Percentiles rank a stretch among this genome's conserved stretches.
Evolutionary conservation across 2,113 vertebrate species (phyloP).

Genomic region (Chelonoidis abingdonii): DNA sequence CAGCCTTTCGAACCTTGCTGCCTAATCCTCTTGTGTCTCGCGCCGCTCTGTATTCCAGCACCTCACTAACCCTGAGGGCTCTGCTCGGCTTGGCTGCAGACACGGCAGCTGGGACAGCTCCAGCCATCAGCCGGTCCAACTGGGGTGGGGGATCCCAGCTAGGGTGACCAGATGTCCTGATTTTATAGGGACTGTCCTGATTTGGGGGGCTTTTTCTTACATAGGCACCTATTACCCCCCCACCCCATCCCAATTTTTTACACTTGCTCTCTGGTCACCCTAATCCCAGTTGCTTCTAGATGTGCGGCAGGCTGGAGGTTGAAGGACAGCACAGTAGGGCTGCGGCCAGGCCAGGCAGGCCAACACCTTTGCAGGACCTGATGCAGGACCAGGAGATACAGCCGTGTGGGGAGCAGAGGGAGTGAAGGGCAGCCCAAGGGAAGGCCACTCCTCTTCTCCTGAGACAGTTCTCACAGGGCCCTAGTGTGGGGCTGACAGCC

Average conservation of each 20-base stretch:
- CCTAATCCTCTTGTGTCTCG: constrained; percentile 25
- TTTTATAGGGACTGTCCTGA: too few relatives aligned
- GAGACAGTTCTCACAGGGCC: neutral
- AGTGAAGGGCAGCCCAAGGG: neutral
- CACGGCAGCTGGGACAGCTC: rapidly evolving
- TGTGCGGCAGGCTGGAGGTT: neutral
- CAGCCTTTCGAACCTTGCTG: neutral
- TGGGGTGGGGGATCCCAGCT: neutral
- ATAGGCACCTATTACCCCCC: too few relatives aligned
- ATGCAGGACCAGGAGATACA: neutral
- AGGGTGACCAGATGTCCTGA: too few relatives aligned
- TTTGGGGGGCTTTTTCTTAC: too few relatives aligned
- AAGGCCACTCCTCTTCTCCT: neutral
- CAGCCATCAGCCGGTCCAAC: neutral
- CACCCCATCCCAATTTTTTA: too few relatives aligned
- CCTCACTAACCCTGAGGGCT: rapidly evolving
- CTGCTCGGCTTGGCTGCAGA: neutral
- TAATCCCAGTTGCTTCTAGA: neutral
- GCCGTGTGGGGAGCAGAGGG: neutral
- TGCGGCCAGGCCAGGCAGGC: neutral
- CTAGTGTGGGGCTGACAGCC: neutral
- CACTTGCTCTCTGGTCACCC: too few relatives aligned
- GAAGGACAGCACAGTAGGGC: neutral
- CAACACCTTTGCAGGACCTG: neutral
- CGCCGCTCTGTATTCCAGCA: neutral